Base-by-base conservation (phyloP, 2,797 vertebrate genomes). In the Pangasius djambal region DNA sequence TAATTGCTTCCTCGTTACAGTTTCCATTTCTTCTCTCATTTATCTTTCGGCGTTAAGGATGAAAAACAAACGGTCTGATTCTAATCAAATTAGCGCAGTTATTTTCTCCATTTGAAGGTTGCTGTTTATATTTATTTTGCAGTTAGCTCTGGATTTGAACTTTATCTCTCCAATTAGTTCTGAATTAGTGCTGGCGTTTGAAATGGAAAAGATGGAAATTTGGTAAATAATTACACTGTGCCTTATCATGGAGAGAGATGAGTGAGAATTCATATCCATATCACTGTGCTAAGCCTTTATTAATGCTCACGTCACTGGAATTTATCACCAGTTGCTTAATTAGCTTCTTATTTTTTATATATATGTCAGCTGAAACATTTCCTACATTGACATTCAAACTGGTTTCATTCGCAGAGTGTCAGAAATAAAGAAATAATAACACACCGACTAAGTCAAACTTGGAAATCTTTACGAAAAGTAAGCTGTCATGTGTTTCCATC, bases 111-210 rank as follows among this genome's bases (percentile, higher is more conserved):
- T 86, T 75, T 67, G 48, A 57, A 59, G 31, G 57, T 44, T 28
- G 63, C 13, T 86, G 83, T 86, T 89, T 75, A 28, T 88, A 16
- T 83, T 88, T 67, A 77, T 65, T 88, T 89, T 70, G 50, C 83
- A 52, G 63, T 86, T 89, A 25, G 50, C 10, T 16, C 15, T 37
- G 18, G 61, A 70, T 74, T 86, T 89, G 77, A 86, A 86, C 84
- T 89, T 86, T 89, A 86, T 89, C 59, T 89, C 74, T 81, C 61
- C 75, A 72, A 86, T 89, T 81, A 86, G 84, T 86, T 86, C 20
- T 5, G n/a, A 86, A 81, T 89, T 89, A 89, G 65, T 22, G 20
- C 18, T 28, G 50, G 61, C 16, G 20, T 63, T 83, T 22, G 10
- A 83, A 85, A 57, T 48, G 65, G 63, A 79, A 89, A 75, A 74